A percentile compares a stretch with the other conserved stretches of the same genome.
These are phyloP conservation scores for Tetragnatha versicolor DNA, from an alignment of 1,140 invertebrate genomes.

Conservation along the genomic window DNA sequence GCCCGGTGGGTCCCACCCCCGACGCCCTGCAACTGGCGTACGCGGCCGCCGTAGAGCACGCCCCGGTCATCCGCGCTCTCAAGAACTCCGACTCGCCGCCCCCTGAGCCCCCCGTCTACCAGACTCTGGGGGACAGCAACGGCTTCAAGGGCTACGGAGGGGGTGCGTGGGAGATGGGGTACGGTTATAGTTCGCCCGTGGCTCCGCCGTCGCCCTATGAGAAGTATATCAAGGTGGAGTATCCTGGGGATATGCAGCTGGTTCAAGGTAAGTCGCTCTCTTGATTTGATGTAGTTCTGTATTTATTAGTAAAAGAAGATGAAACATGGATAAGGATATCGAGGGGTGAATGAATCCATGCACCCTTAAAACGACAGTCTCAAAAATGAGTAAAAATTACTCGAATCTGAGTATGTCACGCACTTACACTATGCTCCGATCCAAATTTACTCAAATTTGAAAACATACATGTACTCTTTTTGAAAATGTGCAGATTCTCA, in stretches of 20 bases:
- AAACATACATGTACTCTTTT: no score
- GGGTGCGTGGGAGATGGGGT: not conserved
- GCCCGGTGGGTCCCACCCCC: not conserved
- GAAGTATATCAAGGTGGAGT: slow-evolving; percentile 8
- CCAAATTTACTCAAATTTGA: no score
- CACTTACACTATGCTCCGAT: no score
- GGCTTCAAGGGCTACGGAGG: slow-evolving; percentile 11
- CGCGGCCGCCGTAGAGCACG: slow-evolving; percentile 4
- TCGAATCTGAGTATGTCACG: no score
- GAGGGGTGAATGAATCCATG: no score
- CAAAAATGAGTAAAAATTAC: no score
- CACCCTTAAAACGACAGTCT: no score
- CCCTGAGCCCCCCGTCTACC: slow-evolving; percentile 16
- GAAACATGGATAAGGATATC: no score
- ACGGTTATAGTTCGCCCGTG: not conserved
- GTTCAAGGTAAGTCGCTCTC: slow-evolving; percentile 11
- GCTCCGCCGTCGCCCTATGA: slow-evolving; percentile 9
- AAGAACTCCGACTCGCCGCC: slow-evolving; percentile 4
- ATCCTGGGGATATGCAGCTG: slow-evolving; percentile 18
- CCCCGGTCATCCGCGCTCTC: slow-evolving; percentile 20
- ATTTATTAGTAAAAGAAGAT: no score
- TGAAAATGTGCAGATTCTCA: no score
- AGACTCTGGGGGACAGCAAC: slow-evolving; percentile 32
- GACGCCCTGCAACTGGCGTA: slow-evolving; percentile 11
- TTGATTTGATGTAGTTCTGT: no score